Percentiles rank a stretch among this genome's conserved stretches.
These are phyloP conservation scores for Xanthia icteritia DNA, from an alignment of 2,888 invertebrate species.

Conservation along the genomic window DNA sequence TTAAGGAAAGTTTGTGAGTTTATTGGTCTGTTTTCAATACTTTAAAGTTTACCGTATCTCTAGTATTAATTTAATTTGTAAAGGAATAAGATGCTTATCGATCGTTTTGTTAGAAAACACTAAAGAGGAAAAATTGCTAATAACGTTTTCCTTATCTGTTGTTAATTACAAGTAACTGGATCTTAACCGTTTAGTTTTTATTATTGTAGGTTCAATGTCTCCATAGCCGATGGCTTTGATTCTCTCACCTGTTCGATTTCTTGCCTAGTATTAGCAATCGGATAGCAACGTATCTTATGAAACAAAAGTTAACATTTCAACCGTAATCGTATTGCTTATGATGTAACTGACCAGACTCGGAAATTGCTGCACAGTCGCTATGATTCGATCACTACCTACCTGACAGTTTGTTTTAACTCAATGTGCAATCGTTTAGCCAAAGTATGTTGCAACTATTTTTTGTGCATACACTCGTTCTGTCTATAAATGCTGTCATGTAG, in stretches of 20 bases:
- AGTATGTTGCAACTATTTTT: neutral
- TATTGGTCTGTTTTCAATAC: constrained; percentile 20
- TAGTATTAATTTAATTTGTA: neutral
- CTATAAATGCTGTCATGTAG: too few species aligned
- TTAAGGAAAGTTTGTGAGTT: constrained; percentile 5
- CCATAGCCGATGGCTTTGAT: neutral
- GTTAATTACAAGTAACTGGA: constrained; percentile 16
- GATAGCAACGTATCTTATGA: neutral
- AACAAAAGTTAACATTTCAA: constrained; percentile 5
- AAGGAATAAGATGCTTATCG: constrained; percentile 27
- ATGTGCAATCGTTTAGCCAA: neutral
- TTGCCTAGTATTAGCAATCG: neutral
- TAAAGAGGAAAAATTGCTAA: constrained; percentile 41
- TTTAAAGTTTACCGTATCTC: neutral
- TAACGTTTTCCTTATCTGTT: constrained; percentile 29
- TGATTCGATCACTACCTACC: neutral
- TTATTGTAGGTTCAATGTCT: constrained; percentile 3
- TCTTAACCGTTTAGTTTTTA: constrained; percentile 30
- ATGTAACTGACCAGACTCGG: constrained; percentile 1
- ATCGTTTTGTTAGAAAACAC: constrained; percentile 35
- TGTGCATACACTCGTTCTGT: neutral
- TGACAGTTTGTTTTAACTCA: constrained; percentile 14
- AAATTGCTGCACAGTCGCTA: constrained; percentile 29
- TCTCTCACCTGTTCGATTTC: neutral
- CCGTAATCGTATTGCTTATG: constrained; percentile 1